Evolutionary conservation across 2,888 invertebrate genomes (phyloP).

Genomic region (Therioaphis trifolii): DNA sequence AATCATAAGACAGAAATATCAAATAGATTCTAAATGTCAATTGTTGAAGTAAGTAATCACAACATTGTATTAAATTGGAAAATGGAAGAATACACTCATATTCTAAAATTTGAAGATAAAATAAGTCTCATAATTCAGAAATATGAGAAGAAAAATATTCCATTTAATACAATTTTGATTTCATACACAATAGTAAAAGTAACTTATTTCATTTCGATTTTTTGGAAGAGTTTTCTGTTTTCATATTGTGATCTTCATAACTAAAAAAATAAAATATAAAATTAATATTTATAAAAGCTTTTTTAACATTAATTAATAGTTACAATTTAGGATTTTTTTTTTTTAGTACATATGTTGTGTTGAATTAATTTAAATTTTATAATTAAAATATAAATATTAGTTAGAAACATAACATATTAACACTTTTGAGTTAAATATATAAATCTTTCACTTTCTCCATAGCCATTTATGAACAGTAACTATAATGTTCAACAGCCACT

Average conservation of each 20-base stretch:
- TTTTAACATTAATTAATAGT: not conserved
- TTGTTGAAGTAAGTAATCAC: not conserved
- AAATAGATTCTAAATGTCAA: not conserved
- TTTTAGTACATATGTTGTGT: too few relatives aligned
- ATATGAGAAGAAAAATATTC: not conserved
- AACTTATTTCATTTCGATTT: conserved; percentile 12
- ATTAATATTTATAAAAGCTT: not conserved
- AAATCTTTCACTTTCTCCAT: too few relatives aligned
- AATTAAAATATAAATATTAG: too few relatives aligned
- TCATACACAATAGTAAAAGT: not conserved
- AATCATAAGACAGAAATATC: too few relatives aligned
- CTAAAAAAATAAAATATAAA: conserved; percentile 43
- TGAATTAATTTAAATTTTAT: too few relatives aligned
- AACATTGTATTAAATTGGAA: not conserved
- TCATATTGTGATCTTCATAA: conserved; percentile 57
- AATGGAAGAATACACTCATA: not conserved
- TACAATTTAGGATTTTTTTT: too few relatives aligned
- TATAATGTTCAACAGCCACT: too few relatives aligned
- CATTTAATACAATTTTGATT: conserved; percentile 17
- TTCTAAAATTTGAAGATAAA: not conserved
- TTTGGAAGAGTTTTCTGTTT: conserved; percentile 30
- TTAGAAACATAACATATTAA: too few relatives aligned
- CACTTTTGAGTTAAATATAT: too few relatives aligned
- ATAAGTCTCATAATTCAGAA: not conserved
- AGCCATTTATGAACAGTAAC: too few relatives aligned